Conservation (phyloP, 2,888 invertebrate species). For the Parnassius orleans region DNA sequence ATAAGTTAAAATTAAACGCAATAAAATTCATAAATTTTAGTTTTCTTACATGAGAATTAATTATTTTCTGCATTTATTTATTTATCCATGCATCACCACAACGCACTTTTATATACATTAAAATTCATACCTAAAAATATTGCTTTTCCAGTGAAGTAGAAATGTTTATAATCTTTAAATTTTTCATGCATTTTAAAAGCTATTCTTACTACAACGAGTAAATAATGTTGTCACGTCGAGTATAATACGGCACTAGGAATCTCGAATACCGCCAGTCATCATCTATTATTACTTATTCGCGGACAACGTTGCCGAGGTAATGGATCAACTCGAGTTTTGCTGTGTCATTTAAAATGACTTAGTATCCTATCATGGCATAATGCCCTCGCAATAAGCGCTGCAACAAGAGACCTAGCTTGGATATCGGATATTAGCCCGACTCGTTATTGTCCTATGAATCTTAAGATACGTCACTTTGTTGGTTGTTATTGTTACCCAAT, state of each 20-base stretch:
- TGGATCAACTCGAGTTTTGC: constrained; percentile 43
- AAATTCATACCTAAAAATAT: too few relatives aligned
- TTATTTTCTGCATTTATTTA: too few relatives aligned
- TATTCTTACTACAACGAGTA: constrained; percentile 31
- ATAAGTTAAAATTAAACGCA: too few relatives aligned
- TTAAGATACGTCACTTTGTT: constrained; percentile 24
- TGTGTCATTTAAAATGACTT: constrained; percentile 40
- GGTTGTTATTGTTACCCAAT: constrained; percentile 23
- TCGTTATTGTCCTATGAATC: constrained; percentile 28
- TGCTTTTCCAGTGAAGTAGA: too few relatives aligned
- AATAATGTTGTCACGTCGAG: constrained; percentile 48
- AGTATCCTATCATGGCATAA: constrained; percentile 33
- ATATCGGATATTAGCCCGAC: constrained; percentile 18
- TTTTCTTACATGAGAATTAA: too few relatives aligned
- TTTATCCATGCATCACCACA: too few relatives aligned
- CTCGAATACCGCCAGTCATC: constrained; percentile 49
- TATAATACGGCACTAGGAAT: constrained; percentile 43
- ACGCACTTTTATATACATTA: too few relatives aligned
- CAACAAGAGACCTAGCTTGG: constrained; percentile 22
- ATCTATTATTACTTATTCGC: constrained; percentile 49
- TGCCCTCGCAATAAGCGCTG: constrained; percentile 29
- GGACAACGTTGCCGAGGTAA: constrained; percentile 39
- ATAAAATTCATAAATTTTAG: too few relatives aligned
- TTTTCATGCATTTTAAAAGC: constrained; percentile 10
- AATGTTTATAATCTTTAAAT: too few relatives aligned